These are phyloP conservation scores for Manis crassicaudata DNA, from an alignment of 2,797 vertebrate species.

Conservation along the genomic window DNA sequence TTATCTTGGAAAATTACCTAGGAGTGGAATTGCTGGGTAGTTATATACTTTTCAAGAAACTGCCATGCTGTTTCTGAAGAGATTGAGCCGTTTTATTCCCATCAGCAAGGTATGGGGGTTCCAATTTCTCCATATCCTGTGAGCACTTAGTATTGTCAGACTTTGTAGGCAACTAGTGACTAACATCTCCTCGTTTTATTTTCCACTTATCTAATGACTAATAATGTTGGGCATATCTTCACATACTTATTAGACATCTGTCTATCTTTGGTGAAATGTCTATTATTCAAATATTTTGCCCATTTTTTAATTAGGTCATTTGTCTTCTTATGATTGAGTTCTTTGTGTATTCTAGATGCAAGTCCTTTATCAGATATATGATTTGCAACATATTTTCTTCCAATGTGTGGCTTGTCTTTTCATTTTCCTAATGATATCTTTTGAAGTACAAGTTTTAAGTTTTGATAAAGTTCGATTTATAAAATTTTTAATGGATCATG, in stretches of 20 bases:
- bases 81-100: background rate
- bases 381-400: background rate
- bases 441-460: slow-evolving; percentile 24
- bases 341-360: background rate
- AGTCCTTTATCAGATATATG: background rate
- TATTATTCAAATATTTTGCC: background rate
- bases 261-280: background rate
- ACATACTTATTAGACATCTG: background rate
- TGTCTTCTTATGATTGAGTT: background rate
- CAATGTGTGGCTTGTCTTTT: background rate
- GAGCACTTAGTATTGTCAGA: background rate
- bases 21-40: background rate
- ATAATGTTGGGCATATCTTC: background rate
- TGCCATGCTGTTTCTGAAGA: background rate
- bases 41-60: background rate
- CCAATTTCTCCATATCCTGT: background rate
- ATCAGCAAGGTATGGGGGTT: background rate
- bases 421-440: background rate
- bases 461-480: background rate
- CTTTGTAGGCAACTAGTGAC: background rate
- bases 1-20: background rate
- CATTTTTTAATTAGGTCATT: background rate
- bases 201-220: background rate
- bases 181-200: background rate
- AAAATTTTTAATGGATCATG: background rate